Conservation (phyloP, 2,113 vertebrate genomes). For the Tachuris rubrigastra region DNA sequence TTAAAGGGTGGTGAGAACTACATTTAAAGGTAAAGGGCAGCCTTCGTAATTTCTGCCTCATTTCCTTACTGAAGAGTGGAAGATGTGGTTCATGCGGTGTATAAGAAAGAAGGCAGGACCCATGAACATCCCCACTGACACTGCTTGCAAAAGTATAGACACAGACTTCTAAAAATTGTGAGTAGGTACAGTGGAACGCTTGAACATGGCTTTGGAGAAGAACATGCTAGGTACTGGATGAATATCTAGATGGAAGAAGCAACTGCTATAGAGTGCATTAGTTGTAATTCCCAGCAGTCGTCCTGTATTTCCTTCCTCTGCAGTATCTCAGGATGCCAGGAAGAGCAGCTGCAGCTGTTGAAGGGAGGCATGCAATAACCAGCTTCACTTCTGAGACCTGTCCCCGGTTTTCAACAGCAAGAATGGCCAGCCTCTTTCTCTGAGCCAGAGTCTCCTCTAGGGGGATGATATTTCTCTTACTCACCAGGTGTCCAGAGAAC, state of each 20-base stretch:
- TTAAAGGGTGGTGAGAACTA: background rate
- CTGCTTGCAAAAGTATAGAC: background rate
- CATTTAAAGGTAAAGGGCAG: background rate
- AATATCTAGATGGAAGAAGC: background rate
- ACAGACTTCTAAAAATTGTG: background rate
- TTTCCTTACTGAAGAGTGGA: background rate
- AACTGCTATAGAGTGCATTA: background rate
- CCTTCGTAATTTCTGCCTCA: background rate
- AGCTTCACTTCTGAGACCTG: background rate
- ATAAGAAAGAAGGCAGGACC: background rate
- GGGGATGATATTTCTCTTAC: background rate
- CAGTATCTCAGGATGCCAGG: background rate
- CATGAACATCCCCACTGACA: background rate
- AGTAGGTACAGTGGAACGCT: background rate
- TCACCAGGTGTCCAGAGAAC: background rate
- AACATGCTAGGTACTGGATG: background rate
- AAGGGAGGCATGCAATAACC: fast-evolving
- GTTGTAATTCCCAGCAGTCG: background rate
- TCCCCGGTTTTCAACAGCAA: background rate
- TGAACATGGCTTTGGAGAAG: background rate
- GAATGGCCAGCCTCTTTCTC: background rate
- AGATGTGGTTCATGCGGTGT: background rate
- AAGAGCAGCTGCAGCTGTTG: background rate
- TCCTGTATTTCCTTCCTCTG: background rate
- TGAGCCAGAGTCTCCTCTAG: background rate